phyloP scores from a whole-genome alignment of 1,140 invertebrate genomes.

The Drosophila eugracilis region DNA sequence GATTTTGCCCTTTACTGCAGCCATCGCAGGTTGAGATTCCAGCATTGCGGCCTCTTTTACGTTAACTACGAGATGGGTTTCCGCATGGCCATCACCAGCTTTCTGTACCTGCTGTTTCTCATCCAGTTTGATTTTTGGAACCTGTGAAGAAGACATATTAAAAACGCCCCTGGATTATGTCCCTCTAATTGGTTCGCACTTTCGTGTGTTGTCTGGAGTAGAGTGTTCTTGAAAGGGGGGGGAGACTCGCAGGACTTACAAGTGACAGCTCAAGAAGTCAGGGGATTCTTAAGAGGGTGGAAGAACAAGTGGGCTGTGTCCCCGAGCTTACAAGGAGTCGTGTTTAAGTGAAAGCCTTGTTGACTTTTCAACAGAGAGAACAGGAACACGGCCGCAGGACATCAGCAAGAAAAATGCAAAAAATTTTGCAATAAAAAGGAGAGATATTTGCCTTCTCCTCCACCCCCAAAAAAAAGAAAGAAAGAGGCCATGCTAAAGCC shows the following conservation, averaged over 20 bases:
- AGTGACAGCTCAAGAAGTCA: slow-evolving; percentile 32
- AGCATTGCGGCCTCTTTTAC: slow-evolving; percentile 50
- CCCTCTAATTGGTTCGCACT: slow-evolving; percentile 36
- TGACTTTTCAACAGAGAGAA: slow-evolving; percentile 42
- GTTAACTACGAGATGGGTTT: slow-evolving; percentile 52
- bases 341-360: slow-evolving; percentile 48
- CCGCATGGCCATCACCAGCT: slow-evolving; percentile 28
- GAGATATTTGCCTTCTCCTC: neutral
- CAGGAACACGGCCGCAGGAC: slow-evolving; percentile 39
- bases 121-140: slow-evolving; percentile 39
- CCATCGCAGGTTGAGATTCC: slow-evolving; percentile 37
- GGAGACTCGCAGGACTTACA: slow-evolving; percentile 16
- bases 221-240: slow-evolving; percentile 4
- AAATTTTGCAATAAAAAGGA: slow-evolving; percentile 17
- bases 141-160: slow-evolving; percentile 21
- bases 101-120: slow-evolving; percentile 33
- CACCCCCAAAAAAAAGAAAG: slow-evolving; percentile 8
- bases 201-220: slow-evolving; percentile 33
- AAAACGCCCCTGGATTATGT: neutral
- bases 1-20: slow-evolving; percentile 44
- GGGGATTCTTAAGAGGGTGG: slow-evolving; percentile 6
- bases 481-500: slow-evolving; percentile 24
- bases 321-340: slow-evolving; percentile 25
- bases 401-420: slow-evolving; percentile 2
- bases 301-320: slow-evolving; percentile 22